Percentiles rank a stretch among this genome's conserved stretches.
Conservation (phyloP, 2,888 invertebrate species). For the Daptonema setosum region DNA sequence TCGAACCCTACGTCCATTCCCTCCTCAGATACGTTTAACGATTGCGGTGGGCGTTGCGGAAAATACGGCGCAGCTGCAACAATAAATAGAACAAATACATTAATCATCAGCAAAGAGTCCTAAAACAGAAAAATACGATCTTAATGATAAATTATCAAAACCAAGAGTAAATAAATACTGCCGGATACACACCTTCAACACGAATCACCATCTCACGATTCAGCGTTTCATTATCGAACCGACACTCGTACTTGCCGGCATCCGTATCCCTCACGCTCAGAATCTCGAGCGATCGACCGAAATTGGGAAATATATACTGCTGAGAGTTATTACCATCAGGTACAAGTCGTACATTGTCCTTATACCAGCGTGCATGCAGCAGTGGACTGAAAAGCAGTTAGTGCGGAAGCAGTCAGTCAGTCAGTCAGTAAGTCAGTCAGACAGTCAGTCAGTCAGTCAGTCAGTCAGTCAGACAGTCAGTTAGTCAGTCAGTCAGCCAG, state of each 20-base stretch:
- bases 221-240: slow-evolving; percentile 22
- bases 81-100: too few relatives aligned
- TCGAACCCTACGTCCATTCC: slow-evolving; percentile 65
- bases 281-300: slow-evolving; percentile 32
- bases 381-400: slow-evolving; percentile 26
- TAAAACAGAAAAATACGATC: too few relatives aligned
- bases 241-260: slow-evolving; percentile 74
- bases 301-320: neutral
- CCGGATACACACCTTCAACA: slow-evolving; percentile 30
- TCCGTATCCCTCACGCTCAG: slow-evolving; percentile 66
- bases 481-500: too few relatives aligned
- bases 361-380: slow-evolving; percentile 22
- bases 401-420: too few relatives aligned
- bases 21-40: slow-evolving; percentile 68
- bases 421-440: too few relatives aligned
- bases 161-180: too few relatives aligned
- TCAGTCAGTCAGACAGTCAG: too few relatives aligned
- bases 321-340: neutral
- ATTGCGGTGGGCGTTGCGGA: slow-evolving; percentile 53
- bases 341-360: slow-evolving; percentile 20
- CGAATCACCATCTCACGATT: slow-evolving; percentile 28
- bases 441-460: too few relatives aligned
- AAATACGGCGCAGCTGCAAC: slow-evolving; percentile 53
- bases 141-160: too few relatives aligned
- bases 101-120: too few relatives aligned